Evolutionary conservation across 2,113 vertebrate species (phyloP).

Genomic region (Percina caprodes): DNA sequence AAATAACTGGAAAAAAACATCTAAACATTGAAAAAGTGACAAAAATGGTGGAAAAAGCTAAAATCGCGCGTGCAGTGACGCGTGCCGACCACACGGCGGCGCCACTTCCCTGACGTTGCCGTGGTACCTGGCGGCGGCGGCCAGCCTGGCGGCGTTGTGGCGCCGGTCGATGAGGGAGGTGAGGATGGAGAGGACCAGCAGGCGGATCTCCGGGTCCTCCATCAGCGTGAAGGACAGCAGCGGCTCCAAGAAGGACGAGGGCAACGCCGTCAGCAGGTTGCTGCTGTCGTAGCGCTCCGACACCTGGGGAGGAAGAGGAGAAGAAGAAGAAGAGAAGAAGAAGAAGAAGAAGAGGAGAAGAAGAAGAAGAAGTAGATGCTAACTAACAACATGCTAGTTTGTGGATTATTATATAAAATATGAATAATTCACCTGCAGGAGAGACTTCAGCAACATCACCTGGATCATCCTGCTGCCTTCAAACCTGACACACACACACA

Average conservation of each 20-base stretch:
- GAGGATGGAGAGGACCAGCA: constrained; percentile 92
- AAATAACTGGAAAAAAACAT: too few species aligned
- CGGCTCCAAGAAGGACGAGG: constrained; percentile 91
- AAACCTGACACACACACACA: constrained; percentile 79
- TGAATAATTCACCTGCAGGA: constrained; percentile 87
- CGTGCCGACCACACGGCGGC: too few species aligned
- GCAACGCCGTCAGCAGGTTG: constrained; percentile 91
- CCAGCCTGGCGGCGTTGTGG: constrained; percentile 83
- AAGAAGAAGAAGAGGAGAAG: background rate
- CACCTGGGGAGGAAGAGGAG: constrained; percentile 78
- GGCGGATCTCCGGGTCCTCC: constrained; percentile 91
- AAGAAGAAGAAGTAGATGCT: too few species aligned
- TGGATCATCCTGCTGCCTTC: constrained; percentile 92
- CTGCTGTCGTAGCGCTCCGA: constrained; percentile 89
- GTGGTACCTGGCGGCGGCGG: background rate
- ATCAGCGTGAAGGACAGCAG: constrained; percentile 90
- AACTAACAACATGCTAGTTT: too few species aligned
- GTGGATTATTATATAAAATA: too few species aligned
- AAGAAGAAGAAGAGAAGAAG: too few species aligned
- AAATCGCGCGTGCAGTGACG: too few species aligned
- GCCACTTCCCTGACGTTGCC: background rate
- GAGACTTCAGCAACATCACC: constrained; percentile 93
- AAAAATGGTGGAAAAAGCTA: too few species aligned
- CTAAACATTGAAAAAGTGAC: too few species aligned
- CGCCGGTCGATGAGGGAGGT: constrained; percentile 92